Evolutionary conservation across 1,140 invertebrate species (phyloP).

Genomic region (Drosophila sp.): DNA sequence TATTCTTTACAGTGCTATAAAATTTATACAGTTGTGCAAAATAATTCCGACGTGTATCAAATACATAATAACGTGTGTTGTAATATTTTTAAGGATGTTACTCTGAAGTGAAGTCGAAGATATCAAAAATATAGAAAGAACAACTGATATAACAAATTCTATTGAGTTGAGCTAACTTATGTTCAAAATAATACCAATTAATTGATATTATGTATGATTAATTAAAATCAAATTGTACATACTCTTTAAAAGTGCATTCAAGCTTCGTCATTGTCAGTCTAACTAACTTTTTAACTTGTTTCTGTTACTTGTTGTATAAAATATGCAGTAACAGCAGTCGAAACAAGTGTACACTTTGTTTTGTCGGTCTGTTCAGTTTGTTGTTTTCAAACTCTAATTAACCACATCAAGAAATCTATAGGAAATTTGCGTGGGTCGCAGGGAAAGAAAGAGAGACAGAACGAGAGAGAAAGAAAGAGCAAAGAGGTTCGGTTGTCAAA

Average conservation of each 20-base stretch:
- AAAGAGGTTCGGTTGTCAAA: slow-evolving; percentile 16
- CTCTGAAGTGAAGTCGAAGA: too few species aligned
- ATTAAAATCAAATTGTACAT: too few species aligned
- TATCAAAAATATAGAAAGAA: too few species aligned
- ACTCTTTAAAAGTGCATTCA: slow-evolving; percentile 38
- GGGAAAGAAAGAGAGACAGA: background rate
- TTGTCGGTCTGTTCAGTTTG: slow-evolving; percentile 52
- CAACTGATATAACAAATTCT: too few species aligned
- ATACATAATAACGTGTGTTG: too few species aligned
- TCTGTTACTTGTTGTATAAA: slow-evolving; percentile 61
- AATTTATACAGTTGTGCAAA: background rate
- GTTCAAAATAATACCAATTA: too few species aligned
- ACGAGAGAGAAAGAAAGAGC: background rate
- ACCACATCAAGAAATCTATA: slow-evolving; percentile 80
- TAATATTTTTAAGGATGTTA: too few species aligned
- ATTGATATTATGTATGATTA: too few species aligned
- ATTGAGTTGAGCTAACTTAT: too few species aligned
- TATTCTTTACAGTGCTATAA: background rate
- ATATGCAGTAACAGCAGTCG: slow-evolving; percentile 71
- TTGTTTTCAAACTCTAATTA: slow-evolving; percentile 78
- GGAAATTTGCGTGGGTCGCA: slow-evolving; percentile 65
- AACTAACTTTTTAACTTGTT: slow-evolving; percentile 36
- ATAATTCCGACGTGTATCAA: too few species aligned
- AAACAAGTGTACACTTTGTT: slow-evolving; percentile 73
- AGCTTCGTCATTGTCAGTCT: slow-evolving; percentile 2